Conservation (phyloP, 2,888 invertebrate species). For the Choreutis nemorana region DNA sequence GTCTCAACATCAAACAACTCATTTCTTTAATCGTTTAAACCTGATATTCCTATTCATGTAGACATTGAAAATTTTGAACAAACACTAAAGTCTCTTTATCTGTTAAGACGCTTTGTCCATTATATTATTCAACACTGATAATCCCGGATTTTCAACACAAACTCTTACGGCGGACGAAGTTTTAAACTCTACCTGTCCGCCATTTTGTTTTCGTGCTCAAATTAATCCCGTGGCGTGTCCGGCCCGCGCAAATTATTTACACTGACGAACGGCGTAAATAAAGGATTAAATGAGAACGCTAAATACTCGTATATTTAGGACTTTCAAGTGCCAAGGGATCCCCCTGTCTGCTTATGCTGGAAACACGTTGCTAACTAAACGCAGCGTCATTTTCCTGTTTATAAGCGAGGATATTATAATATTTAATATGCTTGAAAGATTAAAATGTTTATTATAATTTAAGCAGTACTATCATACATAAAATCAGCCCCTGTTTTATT, state of each 20-base stretch:
- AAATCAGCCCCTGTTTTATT: no score
- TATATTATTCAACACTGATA: conserved; percentile 31
- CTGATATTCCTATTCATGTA: no score
- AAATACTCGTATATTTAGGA: conserved; percentile 49
- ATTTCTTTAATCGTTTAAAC: no score
- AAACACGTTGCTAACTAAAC: neutral
- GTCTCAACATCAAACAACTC: no score
- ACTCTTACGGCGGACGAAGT: conserved; percentile 27
- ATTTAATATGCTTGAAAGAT: no score
- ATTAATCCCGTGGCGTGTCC: conserved; percentile 50
- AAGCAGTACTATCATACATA: no score
- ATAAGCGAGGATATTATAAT: no score
- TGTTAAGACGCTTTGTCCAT: no score
- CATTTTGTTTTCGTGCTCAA: conserved; percentile 41
- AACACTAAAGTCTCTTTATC: no score
- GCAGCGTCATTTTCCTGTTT: conserved; percentile 3
- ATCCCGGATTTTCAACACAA: conserved; percentile 28
- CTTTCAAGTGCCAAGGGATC: conserved; percentile 20
- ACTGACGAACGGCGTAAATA: conserved; percentile 44
- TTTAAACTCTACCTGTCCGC: conserved; percentile 24
- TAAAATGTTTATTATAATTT: no score
- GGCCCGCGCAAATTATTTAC: conserved; percentile 44
- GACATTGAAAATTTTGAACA: no score
- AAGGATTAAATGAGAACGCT: conserved; percentile 39
- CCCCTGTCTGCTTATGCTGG: conserved; percentile 6